A percentile compares a stretch with the other conserved stretches of the same genome.
Evolutionary conservation across 2,888 invertebrate species (phyloP).

Genomic region (Drosophila formosana): DNA sequence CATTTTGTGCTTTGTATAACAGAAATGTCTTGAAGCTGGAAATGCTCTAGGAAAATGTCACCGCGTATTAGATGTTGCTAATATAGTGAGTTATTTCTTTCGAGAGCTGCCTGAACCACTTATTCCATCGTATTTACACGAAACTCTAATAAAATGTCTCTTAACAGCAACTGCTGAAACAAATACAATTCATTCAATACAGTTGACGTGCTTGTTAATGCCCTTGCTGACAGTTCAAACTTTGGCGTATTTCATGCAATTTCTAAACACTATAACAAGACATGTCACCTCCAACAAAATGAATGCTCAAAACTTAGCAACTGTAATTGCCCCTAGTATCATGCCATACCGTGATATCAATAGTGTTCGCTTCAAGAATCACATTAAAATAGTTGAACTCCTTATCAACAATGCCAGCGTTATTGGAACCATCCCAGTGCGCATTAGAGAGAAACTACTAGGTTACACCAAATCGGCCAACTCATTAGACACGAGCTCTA

Average conservation of each 20-base stretch:
- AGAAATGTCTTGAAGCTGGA: conserved; percentile 26
- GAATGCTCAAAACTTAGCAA: conserved; percentile 93
- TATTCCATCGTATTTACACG: conserved; percentile 90
- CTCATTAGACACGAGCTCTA: not conserved
- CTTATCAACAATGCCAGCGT: conserved; percentile 91
- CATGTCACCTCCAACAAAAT: conserved; percentile 92
- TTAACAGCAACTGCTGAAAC: conserved; percentile 1
- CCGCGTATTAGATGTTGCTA: conserved; percentile 94
- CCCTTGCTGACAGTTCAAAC: conserved; percentile 92
- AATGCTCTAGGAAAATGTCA: conserved; percentile 88
- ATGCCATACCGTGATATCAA: conserved; percentile 90
- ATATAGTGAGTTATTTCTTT: conserved; percentile 93
- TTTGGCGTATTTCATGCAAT: conserved; percentile 92
- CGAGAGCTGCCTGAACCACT: conserved; percentile 94
- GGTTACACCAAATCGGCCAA: not conserved
- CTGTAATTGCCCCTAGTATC: conserved; percentile 94
- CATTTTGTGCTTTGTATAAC: not conserved
- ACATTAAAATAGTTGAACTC: conserved; percentile 90
- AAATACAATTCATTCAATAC: conserved; percentile 81
- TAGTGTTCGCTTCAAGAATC: conserved; percentile 89
- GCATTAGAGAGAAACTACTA: conserved; percentile 18
- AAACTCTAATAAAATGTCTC: conserved; percentile 89
- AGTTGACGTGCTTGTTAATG: conserved; percentile 89
- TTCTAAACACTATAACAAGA: conserved; percentile 86
- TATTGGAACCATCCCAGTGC: conserved; percentile 87